Evolutionary conservation across 2,888 invertebrate species (phyloP).

Genomic region (Didymodactylos carnosus): DNA sequence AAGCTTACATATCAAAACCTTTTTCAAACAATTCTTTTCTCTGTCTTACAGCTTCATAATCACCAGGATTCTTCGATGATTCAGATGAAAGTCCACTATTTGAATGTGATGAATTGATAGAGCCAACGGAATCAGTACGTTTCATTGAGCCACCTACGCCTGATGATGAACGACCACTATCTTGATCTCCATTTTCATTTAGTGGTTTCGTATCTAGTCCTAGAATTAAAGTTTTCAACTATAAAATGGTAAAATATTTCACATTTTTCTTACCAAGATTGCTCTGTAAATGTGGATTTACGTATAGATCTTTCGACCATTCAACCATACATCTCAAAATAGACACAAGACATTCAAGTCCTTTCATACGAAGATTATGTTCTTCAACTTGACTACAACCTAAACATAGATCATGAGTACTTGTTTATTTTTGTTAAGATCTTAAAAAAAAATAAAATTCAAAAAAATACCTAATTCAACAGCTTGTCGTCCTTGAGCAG

Average conservation of each 20-base stretch:
- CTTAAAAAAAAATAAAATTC: no score
- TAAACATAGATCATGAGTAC: no score
- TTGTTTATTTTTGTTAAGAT: no score
- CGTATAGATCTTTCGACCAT: conserved; percentile 90
- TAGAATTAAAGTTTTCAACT: no score
- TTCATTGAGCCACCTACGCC: background rate
- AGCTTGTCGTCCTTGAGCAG: conserved; percentile 71
- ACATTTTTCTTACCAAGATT: conserved; percentile 44
- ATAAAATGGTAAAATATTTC: background rate
- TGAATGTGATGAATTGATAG: conserved; percentile 40
- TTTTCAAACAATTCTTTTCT: conserved; percentile 99
- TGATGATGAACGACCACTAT: background rate
- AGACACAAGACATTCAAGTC: conserved; percentile 84
- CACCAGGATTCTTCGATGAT: conserved; percentile 39
- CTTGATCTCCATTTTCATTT: background rate
- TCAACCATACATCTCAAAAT: conserved; percentile 97
- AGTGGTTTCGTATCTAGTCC: background rate
- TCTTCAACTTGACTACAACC: conserved; percentile 88
- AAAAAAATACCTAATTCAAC: conserved; percentile 52
- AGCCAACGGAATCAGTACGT: background rate
- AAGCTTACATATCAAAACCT: conserved; percentile 70
- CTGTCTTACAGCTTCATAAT: conserved; percentile 85
- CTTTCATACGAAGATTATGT: conserved; percentile 77
- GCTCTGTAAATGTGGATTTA: conserved; percentile 65
- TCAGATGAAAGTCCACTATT: conserved; percentile 31